Base-by-base conservation (phyloP, 30 jellyfish, hydroid and myxozoan species). In the Calvadosia cruxmelitensis region DNA sequence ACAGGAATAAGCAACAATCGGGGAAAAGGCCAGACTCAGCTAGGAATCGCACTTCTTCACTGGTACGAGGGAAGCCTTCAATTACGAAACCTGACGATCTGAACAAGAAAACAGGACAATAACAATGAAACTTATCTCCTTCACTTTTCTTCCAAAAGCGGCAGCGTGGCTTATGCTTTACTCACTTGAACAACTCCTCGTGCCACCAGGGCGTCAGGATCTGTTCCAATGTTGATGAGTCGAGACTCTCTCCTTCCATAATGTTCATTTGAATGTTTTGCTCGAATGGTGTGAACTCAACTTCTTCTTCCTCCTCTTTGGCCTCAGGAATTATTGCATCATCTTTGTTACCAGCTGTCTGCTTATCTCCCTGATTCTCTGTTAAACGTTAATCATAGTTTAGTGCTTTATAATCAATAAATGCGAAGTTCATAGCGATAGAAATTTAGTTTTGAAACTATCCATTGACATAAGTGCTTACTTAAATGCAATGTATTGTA, bases 61-160 rank as follows among this genome's bases (percentile, higher is more conserved):
- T 33, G 1, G 83, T 80, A 24, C 98, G 66, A n/a, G 98, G 98
- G 53, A 89, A 89, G 24, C 98, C 95, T 74, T 89, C 98, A 65
- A 89, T 77, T 3, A 89, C 75, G 42, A 89, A 89, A 10, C 98
- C 98, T 31, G 81, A 72, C 25, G 95, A 77, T 74, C 98, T 89
- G 63, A 49, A 31, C 63, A 76, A n/a, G 3, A 70, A 25, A 49
- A 5, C 69, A 3, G n/a, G n/a, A n/a, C n/a, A n/a, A n/a, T n/a
- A n/a, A n/a, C n/a, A n/a, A n/a, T n/a, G n/a, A n/a, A n/a, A n/a
- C n/a, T 10, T 49, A 49, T 13, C 61, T 49, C 13, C 61, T 49
- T 49, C n/a, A n/a, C 61, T 49, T 49, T 49, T n/a, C n/a, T n/a
- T n/a, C 12, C 32, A 57, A 57, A 57, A 10, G 5, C 27, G 5